Evolutionary conservation across 2,888 invertebrate genomes (phyloP).

Genomic region (Leuctra nigra): DNA sequence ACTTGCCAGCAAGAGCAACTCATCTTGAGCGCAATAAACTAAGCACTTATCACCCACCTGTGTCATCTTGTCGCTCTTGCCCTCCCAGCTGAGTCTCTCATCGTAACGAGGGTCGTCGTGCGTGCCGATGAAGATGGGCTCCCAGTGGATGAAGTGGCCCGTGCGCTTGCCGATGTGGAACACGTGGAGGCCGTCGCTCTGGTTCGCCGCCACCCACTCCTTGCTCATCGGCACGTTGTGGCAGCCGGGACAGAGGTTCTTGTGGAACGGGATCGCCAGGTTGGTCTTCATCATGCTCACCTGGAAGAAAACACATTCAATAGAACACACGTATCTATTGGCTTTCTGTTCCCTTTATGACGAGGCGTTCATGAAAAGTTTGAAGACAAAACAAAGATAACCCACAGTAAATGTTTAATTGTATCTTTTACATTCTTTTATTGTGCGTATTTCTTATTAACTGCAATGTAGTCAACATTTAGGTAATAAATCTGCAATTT

Average conservation of each 20-base stretch:
- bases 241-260: conserved; percentile 80
- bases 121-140: conserved; percentile 89
- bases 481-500: too few relatives aligned
- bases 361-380: too few relatives aligned
- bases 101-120: conserved; percentile 84
- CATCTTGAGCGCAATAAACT: neutral
- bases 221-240: conserved; percentile 81
- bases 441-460: too few relatives aligned
- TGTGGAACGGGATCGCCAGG: conserved; percentile 86
- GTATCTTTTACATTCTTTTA: too few relatives aligned
- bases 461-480: too few relatives aligned
- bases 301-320: too few relatives aligned
- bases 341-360: too few relatives aligned
- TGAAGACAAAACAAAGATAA: too few relatives aligned
- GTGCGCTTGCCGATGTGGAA: conserved; percentile 79
- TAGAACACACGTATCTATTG: too few relatives aligned
- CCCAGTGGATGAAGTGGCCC: conserved; percentile 79
- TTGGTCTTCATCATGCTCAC: conserved; percentile 66
- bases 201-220: conserved; percentile 72
- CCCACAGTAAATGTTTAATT: too few relatives aligned
- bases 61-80: conserved; percentile 93
- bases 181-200: conserved; percentile 65
- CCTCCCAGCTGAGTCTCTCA: conserved; percentile 89
- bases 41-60: conserved; percentile 56
- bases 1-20: neutral